Evolutionary conservation across 2,797 vertebrate species (phyloP), one percentile per base, ranked within the genome.

Genomic region (Siniperca scherzeri): DNA sequence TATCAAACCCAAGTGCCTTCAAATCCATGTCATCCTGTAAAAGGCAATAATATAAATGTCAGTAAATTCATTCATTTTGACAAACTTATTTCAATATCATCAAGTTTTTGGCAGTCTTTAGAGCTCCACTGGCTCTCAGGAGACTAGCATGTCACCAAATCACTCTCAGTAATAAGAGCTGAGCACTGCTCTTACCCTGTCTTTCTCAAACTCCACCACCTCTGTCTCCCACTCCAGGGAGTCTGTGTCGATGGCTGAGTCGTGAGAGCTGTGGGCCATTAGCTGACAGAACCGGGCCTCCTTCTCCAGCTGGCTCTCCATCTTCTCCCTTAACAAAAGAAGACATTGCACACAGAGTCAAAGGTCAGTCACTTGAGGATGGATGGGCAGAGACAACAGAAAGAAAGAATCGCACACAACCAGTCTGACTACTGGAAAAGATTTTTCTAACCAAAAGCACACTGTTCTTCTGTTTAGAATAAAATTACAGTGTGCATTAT

Each of bases 221-320:
- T 99, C 98, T 0, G 98, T 99, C 94, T 99, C 98, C 98, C 98
- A 99, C 92, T 99, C 98, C 92, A 99, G 93, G 80, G 98, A 99
- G 93, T 99, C 98, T 0, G 98, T 99, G 93, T 99, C 98, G 53
- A 99, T 99, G 86, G 98, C 98, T 0, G 98, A 99, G 94, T 99
- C 98, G 3, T 99, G 98, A 52, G 98, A 99, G 93, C 97, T 98
- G 91, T 99, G 98, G 73, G 97, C 98, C 96, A 99, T 98, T 80
- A 99, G 89, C 11, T 99, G 98, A 84, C 98, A 97, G 94, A 99
- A 99, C 3, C 97, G 95, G 61, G 98, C 97, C 92, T 99, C 98
- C 90, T 98, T 99, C 85, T 98, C 98, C 93, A 99, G 85, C 86
- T 98, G 98, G 91, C 97, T 97, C 85, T 99, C 98, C 96, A 99